A percentile compares a stretch with the other conserved stretches of the same genome.
Conservation (phyloP, 92 coral and sea anemone genomes). For the Heliopora coerulea region DNA sequence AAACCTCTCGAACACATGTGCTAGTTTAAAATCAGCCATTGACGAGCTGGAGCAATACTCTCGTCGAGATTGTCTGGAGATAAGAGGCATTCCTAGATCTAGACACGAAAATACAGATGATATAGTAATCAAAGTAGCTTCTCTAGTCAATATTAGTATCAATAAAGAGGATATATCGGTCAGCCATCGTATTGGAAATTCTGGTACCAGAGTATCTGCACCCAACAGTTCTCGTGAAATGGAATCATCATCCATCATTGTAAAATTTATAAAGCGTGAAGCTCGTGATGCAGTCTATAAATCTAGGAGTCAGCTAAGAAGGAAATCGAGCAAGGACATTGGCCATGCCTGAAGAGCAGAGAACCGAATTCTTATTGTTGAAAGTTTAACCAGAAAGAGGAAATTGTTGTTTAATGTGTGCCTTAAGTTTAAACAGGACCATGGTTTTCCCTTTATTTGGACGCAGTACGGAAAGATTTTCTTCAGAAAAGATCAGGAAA, state of each 20-base stretch:
- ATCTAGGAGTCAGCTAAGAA: conserved; percentile 33
- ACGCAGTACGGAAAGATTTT: conserved; percentile 23
- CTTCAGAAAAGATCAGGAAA: conserved; percentile 11
- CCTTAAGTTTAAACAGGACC: conserved; percentile 23
- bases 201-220: conserved; percentile 1
- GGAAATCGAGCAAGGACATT: conserved; percentile 23
- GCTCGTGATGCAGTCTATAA: neutral
- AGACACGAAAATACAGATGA: conserved; percentile 5
- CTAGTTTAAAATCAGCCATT: neutral
- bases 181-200: conserved; percentile 5
- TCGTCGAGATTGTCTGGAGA: conserved; percentile 18
- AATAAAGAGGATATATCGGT: conserved; percentile 24
- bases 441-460: conserved; percentile 25
- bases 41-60: conserved; percentile 15
- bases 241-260: conserved; percentile 28
- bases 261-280: conserved; percentile 17
- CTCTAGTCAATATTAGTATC: neutral
- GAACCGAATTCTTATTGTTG: conserved; percentile 13
- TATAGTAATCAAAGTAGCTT: conserved; percentile 13
- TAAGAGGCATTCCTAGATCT: conserved; percentile 10
- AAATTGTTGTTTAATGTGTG: conserved; percentile 8
- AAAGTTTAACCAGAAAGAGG: conserved; percentile 33
- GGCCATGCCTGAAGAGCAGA: conserved; percentile 10
- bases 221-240: neutral
- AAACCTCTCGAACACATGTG: neutral